Base-by-base conservation (phyloP, 2,888 invertebrate species). In the Lingula anatina region DNA sequence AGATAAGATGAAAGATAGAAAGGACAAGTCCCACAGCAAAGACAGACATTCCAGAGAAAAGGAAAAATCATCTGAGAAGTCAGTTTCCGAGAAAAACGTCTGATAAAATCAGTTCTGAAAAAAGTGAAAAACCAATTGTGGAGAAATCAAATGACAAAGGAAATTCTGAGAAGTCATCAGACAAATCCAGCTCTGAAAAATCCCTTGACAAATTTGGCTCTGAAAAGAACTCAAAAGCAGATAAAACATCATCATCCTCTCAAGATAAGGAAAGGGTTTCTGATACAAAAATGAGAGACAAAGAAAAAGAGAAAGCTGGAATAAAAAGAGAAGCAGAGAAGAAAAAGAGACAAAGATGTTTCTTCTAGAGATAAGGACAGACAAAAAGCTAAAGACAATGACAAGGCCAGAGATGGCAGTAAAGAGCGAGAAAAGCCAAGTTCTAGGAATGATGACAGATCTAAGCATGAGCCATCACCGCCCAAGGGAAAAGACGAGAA, bases 261-360 rank as follows among this genome's bases (percentile, higher is more conserved):
- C n/a, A n/a, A n/a, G n/a, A n/a, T n/a, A n/a, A 64, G 7, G 47
- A 45, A 20, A 56, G 54, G 28, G 50, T 46, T n/a, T 47, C 47
- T 44, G 62, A 59, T 28, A 47, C 54, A 38, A 60, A 56, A 40
- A 56, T 47, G 50, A 50, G 53, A 21, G 44, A 46, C 20, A 55
- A 59, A 50, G 54, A 52, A 27, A 50, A 53, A 21, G 56, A 59
- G 23, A 46, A 44, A 18, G 54, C 40, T 41, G 15, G 7, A 5
- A 20, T 20, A n/a, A 41, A 5, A 20, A 41, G 25, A 5, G 21
- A 20, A 7, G 21, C 41, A 24, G n/a, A n/a, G n/a, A n/a, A n/a
- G n/a, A n/a, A n/a, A n/a, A n/a, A n/a, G n/a, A n/a, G n/a, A n/a
- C n/a, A n/a, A n/a, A n/a, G n/a, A 42, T 12, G 38, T 25, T 15